phyloP scores from a whole-genome alignment of 2,888 invertebrate species.

The Epirrhoe alternata region DNA sequence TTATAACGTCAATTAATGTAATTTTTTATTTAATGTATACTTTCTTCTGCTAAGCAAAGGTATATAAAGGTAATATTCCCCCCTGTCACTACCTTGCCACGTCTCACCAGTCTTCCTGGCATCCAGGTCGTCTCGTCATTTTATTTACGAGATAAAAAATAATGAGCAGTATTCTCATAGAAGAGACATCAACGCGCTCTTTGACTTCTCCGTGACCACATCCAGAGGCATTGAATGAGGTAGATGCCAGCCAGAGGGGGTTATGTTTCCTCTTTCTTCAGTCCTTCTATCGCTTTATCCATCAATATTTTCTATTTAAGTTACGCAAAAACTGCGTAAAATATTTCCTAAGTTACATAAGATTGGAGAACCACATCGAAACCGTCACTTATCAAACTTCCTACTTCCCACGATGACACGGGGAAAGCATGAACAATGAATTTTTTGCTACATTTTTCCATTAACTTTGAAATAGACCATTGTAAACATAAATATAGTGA shows the following conservation, averaged over 20 bases:
- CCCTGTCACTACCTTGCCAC: too few relatives aligned
- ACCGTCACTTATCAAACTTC: constrained; percentile 29
- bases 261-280: not conserved
- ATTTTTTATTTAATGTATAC: too few relatives aligned
- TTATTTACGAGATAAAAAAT: too few relatives aligned
- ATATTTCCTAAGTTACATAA: constrained; percentile 19
- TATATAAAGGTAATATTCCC: too few relatives aligned
- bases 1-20: too few relatives aligned
- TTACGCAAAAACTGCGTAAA: not conserved
- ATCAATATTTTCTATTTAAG: too few relatives aligned
- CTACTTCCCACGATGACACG: constrained; percentile 38
- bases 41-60: too few relatives aligned
- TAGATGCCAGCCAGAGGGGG: not conserved
- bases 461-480: constrained; percentile 38
- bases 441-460: constrained; percentile 31
- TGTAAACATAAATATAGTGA: constrained; percentile 22
- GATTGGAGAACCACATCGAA: constrained; percentile 24
- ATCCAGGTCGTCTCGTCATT: too few relatives aligned
- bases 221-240: not conserved
- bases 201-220: constrained; percentile 9
- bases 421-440: constrained; percentile 42
- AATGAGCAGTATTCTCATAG: constrained; percentile 7
- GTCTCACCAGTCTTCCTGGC: too few relatives aligned
- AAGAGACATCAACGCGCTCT: constrained; percentile 39
- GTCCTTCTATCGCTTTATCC: too few relatives aligned